phyloP scores from a whole-genome alignment of 2,113 vertebrate species.

The Pongo pygmaeus region DNA sequence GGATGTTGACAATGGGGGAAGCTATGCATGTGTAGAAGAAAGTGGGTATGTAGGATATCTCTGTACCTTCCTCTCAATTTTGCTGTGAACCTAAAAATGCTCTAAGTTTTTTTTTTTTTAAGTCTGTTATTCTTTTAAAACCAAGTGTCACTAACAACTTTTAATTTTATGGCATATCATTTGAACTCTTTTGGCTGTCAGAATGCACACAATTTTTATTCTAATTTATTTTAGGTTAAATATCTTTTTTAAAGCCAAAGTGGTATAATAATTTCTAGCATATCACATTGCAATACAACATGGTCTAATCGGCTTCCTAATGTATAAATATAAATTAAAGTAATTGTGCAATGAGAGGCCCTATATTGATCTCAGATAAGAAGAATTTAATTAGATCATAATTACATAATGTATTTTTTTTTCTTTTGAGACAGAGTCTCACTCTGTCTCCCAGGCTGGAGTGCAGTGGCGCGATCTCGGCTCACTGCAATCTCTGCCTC shows the following conservation, averaged over 20 bases:
- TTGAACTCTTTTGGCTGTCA: slow-evolving; percentile 14
- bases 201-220: slow-evolving; percentile 13
- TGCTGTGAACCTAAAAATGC: background rate
- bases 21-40: background rate
- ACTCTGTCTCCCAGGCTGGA: too few species aligned
- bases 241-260: slow-evolving; percentile 5
- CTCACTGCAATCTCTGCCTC: too few species aligned
- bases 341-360: background rate
- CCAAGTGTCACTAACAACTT: background rate
- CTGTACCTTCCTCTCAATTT: background rate
- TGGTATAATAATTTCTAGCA: slow-evolving; percentile 35
- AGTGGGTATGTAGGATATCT: background rate
- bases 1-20: background rate
- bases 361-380: slow-evolving; percentile 11
- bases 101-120: background rate
- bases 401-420: background rate
- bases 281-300: background rate
- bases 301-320: slow-evolving; percentile 20
- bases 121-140: slow-evolving; percentile 31
- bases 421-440: too few species aligned
- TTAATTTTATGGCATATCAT: slow-evolving; percentile 40
- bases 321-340: slow-evolving; percentile 26
- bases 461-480: rapidly evolving
- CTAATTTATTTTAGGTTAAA: slow-evolving; percentile 7
- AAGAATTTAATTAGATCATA: background rate